phyloP scores from a whole-genome alignment of 2,888 invertebrate species.

The Philopedon plagiatum region DNA sequence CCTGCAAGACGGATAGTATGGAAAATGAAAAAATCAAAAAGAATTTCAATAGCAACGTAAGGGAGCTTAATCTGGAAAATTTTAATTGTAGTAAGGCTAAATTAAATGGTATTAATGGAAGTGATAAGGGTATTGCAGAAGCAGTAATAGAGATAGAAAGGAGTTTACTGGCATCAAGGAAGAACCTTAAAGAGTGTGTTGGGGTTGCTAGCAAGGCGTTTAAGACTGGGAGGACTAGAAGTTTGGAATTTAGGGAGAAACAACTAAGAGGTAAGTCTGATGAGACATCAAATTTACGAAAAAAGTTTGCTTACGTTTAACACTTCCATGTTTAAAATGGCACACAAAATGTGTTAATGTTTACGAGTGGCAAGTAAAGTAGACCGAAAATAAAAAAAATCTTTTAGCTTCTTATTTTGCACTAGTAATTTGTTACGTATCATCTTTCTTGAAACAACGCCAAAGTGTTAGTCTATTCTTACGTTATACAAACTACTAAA shows the following conservation, averaged over 20 bases:
- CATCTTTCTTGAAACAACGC: too few relatives aligned
- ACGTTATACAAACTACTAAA: too few relatives aligned
- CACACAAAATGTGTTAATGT: too few relatives aligned
- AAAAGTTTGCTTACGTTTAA: too few relatives aligned
- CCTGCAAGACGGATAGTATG: background rate
- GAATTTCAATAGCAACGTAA: background rate
- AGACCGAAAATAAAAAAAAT: too few relatives aligned
- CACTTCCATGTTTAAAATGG: too few relatives aligned
- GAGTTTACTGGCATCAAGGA: background rate
- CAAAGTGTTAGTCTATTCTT: too few relatives aligned
- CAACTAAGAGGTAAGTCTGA: constrained; percentile 80
- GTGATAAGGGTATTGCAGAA: background rate
- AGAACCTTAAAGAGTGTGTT: constrained; percentile 62
- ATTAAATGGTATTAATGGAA: background rate
- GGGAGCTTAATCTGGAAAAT: constrained; percentile 21
- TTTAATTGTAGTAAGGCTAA: background rate
- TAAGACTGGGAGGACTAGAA: constrained; percentile 84
- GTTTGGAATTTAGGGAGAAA: constrained; percentile 83
- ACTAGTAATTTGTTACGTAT: too few relatives aligned
- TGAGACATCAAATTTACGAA: too few relatives aligned
- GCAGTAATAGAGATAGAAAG: constrained; percentile 15
- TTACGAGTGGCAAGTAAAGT: too few relatives aligned
- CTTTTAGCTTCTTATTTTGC: too few relatives aligned
- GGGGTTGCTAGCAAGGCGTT: constrained; percentile 82
- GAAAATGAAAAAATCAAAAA: background rate